Conservation (phyloP, 2,888 invertebrate species). For the Saturnia pavonia region DNA sequence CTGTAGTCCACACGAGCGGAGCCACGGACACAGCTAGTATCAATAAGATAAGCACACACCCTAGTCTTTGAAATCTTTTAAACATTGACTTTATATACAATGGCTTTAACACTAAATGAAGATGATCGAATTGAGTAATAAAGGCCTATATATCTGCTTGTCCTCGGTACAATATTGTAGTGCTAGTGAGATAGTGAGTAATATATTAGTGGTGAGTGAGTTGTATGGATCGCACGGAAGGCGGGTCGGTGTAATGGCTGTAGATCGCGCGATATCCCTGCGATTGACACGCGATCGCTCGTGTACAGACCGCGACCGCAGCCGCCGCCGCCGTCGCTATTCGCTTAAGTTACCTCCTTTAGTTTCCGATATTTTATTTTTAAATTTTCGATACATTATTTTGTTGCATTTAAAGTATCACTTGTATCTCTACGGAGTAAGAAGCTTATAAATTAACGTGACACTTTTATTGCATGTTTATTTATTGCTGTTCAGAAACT, state of each 20-base stretch:
- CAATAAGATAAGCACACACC: no score
- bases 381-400: neutral
- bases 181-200: constrained; percentile 14
- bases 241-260: constrained; percentile 40
- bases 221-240: constrained; percentile 40
- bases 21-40: no score
- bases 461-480: no score
- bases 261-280: constrained; percentile 41
- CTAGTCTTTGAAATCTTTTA: no score
- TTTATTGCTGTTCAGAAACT: no score
- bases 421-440: neutral
- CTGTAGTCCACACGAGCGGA: no score
- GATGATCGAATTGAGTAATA: neutral
- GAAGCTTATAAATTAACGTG: neutral
- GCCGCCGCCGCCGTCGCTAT: neutral
- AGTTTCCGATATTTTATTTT: neutral
- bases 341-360: neutral
- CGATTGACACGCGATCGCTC: constrained; percentile 36
- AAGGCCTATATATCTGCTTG: neutral
- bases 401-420: neutral
- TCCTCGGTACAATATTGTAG: constrained; percentile 9
- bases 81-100: no score
- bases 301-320: constrained; percentile 10
- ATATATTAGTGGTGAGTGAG: constrained; percentile 42
- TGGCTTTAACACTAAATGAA: neutral